Conservation (phyloP, 2,888 invertebrate genomes). For the Tachina lurida region DNA sequence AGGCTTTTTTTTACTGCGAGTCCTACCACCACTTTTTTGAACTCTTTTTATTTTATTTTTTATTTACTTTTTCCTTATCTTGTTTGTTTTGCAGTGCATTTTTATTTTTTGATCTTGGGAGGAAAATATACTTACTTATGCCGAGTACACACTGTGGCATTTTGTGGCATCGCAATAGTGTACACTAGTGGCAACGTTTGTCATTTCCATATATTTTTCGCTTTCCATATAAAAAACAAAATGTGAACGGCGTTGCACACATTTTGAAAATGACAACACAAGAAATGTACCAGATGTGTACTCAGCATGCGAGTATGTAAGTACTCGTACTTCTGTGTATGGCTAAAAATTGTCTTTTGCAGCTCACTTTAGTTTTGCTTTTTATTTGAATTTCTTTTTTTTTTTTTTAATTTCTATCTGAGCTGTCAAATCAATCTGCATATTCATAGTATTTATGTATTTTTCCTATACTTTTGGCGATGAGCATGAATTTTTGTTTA, state of each 20-base stretch:
- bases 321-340: conserved; percentile 28
- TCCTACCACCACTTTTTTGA: conserved; percentile 23
- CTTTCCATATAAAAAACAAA: too few relatives aligned
- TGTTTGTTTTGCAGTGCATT: conserved; percentile 10
- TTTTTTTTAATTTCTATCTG: conserved; percentile 64
- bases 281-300: too few relatives aligned
- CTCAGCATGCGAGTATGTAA: background rate
- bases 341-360: conserved; percentile 33
- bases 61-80: background rate
- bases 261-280: too few relatives aligned
- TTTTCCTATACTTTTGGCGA: conserved; percentile 19
- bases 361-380: conserved; percentile 16
- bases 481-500: background rate
- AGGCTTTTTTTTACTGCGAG: conserved; percentile 11
- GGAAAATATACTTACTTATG: conserved; percentile 12
- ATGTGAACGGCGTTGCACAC: too few relatives aligned
- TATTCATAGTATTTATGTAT: conserved; percentile 63
- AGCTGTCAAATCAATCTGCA: conserved; percentile 71
- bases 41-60: conserved; percentile 7
- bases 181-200: too few relatives aligned
- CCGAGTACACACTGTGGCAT: too few relatives aligned
- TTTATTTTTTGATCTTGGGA: conserved; percentile 30
- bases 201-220: too few relatives aligned
- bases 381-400: conserved; percentile 31
- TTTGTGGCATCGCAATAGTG: too few relatives aligned